Evolutionary conservation across 2,888 invertebrate species (phyloP).

Genomic region (Synergus itoensis): DNA sequence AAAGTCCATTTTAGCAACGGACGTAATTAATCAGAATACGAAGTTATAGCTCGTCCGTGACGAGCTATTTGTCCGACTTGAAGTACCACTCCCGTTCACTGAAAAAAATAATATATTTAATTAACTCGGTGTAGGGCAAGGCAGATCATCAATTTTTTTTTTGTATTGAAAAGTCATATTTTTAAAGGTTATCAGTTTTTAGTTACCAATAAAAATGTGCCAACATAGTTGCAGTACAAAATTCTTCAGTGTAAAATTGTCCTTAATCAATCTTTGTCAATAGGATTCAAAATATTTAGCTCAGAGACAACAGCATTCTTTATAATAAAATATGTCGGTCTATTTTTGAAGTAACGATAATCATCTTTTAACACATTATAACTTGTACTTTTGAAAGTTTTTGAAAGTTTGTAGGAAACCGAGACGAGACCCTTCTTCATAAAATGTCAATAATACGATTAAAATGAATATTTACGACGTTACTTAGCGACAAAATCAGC

Average conservation of each 20-base stretch:
- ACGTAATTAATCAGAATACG: slow-evolving; percentile 23
- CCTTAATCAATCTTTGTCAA: too few relatives aligned
- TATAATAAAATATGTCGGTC: neutral
- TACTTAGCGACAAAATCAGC: neutral
- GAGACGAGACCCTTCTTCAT: neutral
- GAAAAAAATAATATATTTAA: neutral
- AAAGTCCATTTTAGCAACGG: slow-evolving; percentile 10
- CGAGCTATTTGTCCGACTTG: slow-evolving; percentile 17
- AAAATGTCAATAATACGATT: slow-evolving; percentile 12
- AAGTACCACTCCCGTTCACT: neutral
- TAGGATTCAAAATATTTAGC: too few relatives aligned
- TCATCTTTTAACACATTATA: neutral
- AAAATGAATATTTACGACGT: slow-evolving; percentile 28
- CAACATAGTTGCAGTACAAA: too few relatives aligned
- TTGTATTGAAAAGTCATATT: neutral
- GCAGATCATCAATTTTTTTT: neutral
- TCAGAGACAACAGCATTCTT: neutral
- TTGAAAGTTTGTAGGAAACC: neutral
- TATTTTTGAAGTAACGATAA: neutral
- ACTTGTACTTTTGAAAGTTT: neutral
- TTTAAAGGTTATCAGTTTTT: neutral
- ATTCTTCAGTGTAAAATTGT: too few relatives aligned
- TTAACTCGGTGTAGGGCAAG: neutral
- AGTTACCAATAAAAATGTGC: neutral
- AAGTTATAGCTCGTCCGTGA: neutral